A percentile compares a stretch with the other conserved stretches of the same genome.
These are phyloP conservation scores for Tenebrosternarchus preto DNA, from an alignment of 2,113 vertebrate genomes.

Conservation along the genomic window DNA sequence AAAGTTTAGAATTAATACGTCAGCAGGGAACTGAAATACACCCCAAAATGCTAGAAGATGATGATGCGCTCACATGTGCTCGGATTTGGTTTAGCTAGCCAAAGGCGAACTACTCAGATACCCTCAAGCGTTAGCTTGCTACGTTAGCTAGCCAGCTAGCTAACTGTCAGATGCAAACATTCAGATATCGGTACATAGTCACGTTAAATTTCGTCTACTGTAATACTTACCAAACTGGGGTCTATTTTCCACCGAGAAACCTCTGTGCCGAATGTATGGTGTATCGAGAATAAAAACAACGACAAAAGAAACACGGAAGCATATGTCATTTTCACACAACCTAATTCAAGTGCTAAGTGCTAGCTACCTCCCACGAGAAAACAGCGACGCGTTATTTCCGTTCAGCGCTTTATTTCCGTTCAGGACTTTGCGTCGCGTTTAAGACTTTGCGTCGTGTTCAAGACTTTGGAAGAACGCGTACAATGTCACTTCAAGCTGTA, in stretches of 20 bases:
- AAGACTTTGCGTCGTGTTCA: no score
- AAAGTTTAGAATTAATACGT: no score
- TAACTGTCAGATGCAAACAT: slow-evolving; percentile 39
- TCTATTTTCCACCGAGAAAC: slow-evolving; percentile 71
- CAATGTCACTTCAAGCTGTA: no score
- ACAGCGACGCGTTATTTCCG: not conserved
- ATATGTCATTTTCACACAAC: slow-evolving; percentile 53
- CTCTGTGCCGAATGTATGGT: slow-evolving; percentile 58
- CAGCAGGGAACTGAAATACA: no score
- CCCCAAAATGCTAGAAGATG: no score
- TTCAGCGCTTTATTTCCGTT: not conserved
- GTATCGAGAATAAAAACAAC: slow-evolving; percentile 50
- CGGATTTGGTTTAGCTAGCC: no score
- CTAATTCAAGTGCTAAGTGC: not conserved
- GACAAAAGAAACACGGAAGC: slow-evolving; percentile 23
- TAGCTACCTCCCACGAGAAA: not conserved
- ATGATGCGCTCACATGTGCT: no score
- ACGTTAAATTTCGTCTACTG: not conserved
- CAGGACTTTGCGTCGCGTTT: no score
- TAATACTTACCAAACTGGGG: slow-evolving; percentile 67
- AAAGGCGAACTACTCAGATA: no score
- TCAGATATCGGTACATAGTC: slow-evolving; percentile 13
- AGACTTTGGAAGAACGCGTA: no score
- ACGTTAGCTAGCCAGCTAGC: not conserved
- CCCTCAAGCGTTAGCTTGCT: no score